phyloP scores from a whole-genome alignment of 2,888 invertebrate species.

The Lasioglossum oenotherae region DNA sequence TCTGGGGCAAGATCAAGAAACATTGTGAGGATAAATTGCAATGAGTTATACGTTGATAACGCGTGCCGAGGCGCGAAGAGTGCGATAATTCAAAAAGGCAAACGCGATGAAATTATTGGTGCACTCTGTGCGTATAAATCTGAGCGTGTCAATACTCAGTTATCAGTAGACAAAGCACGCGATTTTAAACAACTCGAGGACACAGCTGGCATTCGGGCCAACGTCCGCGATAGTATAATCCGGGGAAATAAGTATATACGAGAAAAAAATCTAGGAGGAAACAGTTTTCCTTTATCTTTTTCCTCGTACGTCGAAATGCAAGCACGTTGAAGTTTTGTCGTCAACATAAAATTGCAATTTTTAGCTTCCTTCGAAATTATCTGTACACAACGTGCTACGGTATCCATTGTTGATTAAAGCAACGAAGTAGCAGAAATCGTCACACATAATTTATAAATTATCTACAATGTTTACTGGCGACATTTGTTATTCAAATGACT shows the following conservation, averaged over 20 bases:
- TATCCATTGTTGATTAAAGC: neutral
- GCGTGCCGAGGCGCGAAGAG: neutral
- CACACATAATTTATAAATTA: neutral
- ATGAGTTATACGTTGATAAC: neutral
- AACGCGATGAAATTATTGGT: constrained; percentile 16
- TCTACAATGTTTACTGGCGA: neutral
- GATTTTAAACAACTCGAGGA: constrained; percentile 23
- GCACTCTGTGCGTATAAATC: constrained; percentile 37
- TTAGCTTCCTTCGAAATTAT: neutral
- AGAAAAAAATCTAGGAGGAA: neutral
- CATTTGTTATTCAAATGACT: neutral
- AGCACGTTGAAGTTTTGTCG: neutral
- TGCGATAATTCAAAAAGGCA: constrained; percentile 1
- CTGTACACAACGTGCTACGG: neutral
- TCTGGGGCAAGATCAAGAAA: neutral
- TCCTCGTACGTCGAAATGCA: neutral
- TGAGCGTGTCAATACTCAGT: constrained; percentile 43
- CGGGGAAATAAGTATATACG: neutral
- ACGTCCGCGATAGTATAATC: constrained; percentile 22
- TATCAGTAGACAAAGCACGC: constrained; percentile 33
- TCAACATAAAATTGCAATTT: too few relatives aligned
- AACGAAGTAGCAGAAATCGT: neutral
- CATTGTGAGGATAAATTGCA: constrained; percentile 15
- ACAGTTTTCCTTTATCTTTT: neutral
- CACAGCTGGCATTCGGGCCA: constrained; percentile 23